Conservation (phyloP, 2,797 vertebrate species). For the Brachyalestes nurse region DNA sequence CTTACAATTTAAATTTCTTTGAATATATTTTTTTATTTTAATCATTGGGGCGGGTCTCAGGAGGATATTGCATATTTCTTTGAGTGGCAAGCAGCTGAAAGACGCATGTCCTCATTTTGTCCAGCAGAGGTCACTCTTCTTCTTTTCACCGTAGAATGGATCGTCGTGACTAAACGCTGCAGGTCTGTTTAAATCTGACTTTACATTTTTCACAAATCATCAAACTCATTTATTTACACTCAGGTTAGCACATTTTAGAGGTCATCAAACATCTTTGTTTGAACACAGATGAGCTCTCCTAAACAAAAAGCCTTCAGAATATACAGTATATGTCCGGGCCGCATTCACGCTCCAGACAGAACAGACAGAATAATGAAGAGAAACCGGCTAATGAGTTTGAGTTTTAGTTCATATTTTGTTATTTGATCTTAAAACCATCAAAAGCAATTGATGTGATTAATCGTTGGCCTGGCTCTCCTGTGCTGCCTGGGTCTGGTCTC, state of each 20-base stretch:
- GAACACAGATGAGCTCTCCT: background rate
- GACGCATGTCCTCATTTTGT: background rate
- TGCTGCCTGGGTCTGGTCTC: conserved; percentile 3
- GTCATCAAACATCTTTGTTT: background rate
- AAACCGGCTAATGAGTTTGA: background rate
- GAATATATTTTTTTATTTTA: no score
- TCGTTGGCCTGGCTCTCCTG: background rate
- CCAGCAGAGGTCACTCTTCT: conserved; percentile 35
- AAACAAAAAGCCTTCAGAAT: conserved; percentile 14
- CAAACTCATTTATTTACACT: background rate
- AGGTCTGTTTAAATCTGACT: background rate
- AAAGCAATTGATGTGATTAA: conserved; percentile 39
- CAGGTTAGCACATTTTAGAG: background rate
- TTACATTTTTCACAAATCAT: background rate
- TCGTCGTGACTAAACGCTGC: no score
- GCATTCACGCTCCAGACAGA: background rate
- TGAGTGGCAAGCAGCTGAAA: no score
- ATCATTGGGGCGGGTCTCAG: no score
- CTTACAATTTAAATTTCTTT: no score
- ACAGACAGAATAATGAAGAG: background rate
- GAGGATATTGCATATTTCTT: no score
- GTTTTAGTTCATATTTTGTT: conserved; percentile 11
- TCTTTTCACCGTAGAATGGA: background rate
- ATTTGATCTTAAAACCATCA: conserved; percentile 38
- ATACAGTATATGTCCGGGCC: no score